These are phyloP conservation scores for Strigamia maritima DNA, from an alignment of 2,888 invertebrate species.

Conservation along the genomic window DNA sequence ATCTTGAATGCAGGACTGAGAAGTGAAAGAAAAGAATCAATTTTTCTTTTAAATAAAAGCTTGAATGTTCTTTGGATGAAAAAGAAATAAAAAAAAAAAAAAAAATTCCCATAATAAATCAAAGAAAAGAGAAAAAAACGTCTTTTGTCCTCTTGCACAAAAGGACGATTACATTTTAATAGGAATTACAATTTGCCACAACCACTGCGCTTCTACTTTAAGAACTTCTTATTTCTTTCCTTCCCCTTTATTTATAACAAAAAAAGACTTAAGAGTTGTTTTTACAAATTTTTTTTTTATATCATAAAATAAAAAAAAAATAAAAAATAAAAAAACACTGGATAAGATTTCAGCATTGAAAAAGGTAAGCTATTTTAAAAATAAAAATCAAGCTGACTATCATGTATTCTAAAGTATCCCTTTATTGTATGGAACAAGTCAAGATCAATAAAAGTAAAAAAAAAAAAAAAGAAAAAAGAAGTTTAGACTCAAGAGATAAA, in stretches of 20 bases:
- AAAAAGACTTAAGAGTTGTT: not conserved
- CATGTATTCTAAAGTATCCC: not conserved
- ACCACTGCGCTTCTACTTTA: conserved; percentile 2
- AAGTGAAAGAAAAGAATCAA: not conserved
- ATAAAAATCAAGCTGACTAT: not conserved
- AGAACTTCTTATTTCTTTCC: conserved; percentile 1
- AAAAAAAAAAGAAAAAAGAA: not conserved
- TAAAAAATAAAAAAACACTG: not conserved
- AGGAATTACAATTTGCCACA: conserved; percentile 20
- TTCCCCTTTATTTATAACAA: not conserved
- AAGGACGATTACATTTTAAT: conserved; percentile 19
- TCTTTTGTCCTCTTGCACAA: conserved; percentile 6
- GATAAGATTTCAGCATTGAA: not conserved
- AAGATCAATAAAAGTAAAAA: not conserved
- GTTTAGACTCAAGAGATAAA: not conserved
- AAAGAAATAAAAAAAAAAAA: not conserved
- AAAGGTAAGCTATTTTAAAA: not conserved
- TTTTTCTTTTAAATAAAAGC: conserved; percentile 3
- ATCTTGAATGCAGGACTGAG: not conserved
- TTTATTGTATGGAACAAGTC: not conserved
- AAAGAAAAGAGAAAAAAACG: not conserved
- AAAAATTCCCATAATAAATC: conserved; percentile 5
- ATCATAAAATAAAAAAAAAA: no score
- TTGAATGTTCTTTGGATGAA: not conserved
- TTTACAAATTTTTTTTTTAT: not conserved